A percentile compares a stretch with the other conserved stretches of the same genome.
Conservation (phyloP, 2,113 vertebrate species). For the Gymnocephalus cernua region DNA sequence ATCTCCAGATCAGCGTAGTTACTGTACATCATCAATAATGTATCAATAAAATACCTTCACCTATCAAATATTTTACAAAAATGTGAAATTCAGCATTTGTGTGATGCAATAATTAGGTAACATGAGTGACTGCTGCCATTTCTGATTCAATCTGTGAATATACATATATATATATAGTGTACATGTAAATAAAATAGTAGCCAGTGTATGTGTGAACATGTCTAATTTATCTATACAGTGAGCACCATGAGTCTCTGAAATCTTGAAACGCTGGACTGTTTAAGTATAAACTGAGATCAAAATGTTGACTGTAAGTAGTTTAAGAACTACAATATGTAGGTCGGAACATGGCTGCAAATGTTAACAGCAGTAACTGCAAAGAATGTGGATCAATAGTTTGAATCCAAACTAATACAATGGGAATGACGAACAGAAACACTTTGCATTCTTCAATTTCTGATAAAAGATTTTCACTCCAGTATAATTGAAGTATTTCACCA, state of each 20-base stretch:
- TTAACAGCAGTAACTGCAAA: background rate
- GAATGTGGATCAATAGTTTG: slow-evolving; percentile 5
- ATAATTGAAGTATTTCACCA: slow-evolving; percentile 38
- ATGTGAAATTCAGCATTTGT: slow-evolving; percentile 36
- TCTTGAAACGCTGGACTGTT: slow-evolving; percentile 1
- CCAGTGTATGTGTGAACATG: slow-evolving; percentile 19
- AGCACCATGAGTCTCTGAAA: background rate
- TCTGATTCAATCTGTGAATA: slow-evolving; percentile 38
- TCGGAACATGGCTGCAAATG: slow-evolving; percentile 4
- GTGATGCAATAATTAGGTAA: slow-evolving; percentile 16
- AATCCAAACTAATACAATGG: slow-evolving; percentile 11
- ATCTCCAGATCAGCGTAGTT: slow-evolving; percentile 43
- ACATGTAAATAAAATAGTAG: slow-evolving; percentile 19
- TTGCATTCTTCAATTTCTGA: background rate
- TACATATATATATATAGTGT: slow-evolving; percentile 17
- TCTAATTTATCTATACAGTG: slow-evolving; percentile 12
- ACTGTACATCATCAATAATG: slow-evolving; percentile 20
- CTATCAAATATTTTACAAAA: background rate
- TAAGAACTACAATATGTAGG: background rate
- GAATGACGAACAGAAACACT: background rate
- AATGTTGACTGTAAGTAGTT: slow-evolving; percentile 42
- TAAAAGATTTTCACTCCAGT: slow-evolving; percentile 15
- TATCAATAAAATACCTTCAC: slow-evolving; percentile 30
- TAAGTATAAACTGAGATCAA: slow-evolving; percentile 2
- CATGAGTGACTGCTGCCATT: background rate